phyloP scores from a whole-genome alignment of 2,113 vertebrate genomes.

The Dicaeum eximium region DNA sequence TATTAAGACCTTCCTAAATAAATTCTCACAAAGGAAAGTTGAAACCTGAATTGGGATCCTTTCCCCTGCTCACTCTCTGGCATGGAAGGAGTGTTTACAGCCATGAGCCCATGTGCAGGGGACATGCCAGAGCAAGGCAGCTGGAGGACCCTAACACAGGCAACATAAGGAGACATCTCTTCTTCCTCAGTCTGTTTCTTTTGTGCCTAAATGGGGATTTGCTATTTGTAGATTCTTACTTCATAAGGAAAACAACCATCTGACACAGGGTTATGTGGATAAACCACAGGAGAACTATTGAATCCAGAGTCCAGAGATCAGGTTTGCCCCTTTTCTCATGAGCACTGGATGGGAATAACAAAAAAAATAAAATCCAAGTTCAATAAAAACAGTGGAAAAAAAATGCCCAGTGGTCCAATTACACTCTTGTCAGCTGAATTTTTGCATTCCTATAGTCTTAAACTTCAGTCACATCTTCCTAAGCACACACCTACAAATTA shows the following conservation, averaged over 20 bases:
- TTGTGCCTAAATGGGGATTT: background rate
- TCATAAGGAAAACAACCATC: background rate
- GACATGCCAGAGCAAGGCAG: background rate
- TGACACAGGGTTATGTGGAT: background rate
- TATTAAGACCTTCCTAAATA: background rate
- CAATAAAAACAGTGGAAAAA: background rate
- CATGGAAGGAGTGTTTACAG: background rate
- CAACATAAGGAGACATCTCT: background rate
- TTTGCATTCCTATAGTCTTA: background rate
- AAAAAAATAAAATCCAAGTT: background rate
- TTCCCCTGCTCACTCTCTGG: background rate
- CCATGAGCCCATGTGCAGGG: background rate
- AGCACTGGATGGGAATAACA: background rate
- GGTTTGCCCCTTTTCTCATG: background rate
- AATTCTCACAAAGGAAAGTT: background rate
- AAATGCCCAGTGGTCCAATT: background rate
- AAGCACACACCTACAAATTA: background rate
- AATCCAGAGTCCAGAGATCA: background rate
- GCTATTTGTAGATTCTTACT: background rate
- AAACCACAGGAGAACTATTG: background rate
- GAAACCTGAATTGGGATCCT: background rate
- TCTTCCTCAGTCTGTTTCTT: background rate
- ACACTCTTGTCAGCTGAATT: conserved; percentile 29
- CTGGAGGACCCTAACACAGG: background rate
- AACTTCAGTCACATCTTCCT: conserved; percentile 1